Percentiles rank a stretch among this genome's conserved stretches.
Conservation (phyloP, 2,888 invertebrate genomes). For the Noctuana brunneofusca region DNA sequence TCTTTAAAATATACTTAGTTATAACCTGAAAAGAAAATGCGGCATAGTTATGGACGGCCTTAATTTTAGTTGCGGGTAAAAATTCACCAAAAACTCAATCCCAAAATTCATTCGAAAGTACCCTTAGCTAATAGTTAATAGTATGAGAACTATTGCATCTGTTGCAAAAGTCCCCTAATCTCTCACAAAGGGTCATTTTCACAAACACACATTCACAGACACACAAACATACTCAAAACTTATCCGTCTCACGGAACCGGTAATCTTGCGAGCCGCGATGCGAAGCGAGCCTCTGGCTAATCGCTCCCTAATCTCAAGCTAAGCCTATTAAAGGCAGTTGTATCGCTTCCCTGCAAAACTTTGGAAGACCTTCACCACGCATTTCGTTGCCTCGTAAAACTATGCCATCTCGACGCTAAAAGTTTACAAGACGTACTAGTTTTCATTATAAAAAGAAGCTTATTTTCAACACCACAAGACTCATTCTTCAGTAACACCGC, state of each 20-base stretch:
- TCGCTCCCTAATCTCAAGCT: slow-evolving; percentile 79
- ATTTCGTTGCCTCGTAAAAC: slow-evolving; percentile 74
- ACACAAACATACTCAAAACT: slow-evolving; percentile 46
- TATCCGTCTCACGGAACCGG: slow-evolving; percentile 70
- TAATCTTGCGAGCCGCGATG: slow-evolving; percentile 70
- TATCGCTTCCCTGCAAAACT: slow-evolving; percentile 81
- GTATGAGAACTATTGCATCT: slow-evolving; percentile 15
- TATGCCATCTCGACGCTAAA: slow-evolving; percentile 47
- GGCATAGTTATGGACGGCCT: too few relatives aligned
- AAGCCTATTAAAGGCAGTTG: slow-evolving; percentile 81
- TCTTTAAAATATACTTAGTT: background rate
- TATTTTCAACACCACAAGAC: slow-evolving; percentile 5
- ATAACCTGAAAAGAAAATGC: too few relatives aligned
- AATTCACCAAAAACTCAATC: background rate
- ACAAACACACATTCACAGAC: slow-evolving; percentile 37
- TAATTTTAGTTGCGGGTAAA: too few relatives aligned
- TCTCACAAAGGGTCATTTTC: slow-evolving; percentile 8
- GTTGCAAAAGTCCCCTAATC: slow-evolving; percentile 13
- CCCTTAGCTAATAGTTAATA: background rate
- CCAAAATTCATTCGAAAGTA: slow-evolving; percentile 3
- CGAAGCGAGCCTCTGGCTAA: slow-evolving; percentile 71
- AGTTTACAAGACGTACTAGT: slow-evolving; percentile 13
- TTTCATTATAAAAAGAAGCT: slow-evolving; percentile 13
- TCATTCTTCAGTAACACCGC: background rate
- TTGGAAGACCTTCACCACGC: slow-evolving; percentile 77